Conservation (phyloP, 2,888 invertebrate species). For the Cataglyphis altisquamis region DNA sequence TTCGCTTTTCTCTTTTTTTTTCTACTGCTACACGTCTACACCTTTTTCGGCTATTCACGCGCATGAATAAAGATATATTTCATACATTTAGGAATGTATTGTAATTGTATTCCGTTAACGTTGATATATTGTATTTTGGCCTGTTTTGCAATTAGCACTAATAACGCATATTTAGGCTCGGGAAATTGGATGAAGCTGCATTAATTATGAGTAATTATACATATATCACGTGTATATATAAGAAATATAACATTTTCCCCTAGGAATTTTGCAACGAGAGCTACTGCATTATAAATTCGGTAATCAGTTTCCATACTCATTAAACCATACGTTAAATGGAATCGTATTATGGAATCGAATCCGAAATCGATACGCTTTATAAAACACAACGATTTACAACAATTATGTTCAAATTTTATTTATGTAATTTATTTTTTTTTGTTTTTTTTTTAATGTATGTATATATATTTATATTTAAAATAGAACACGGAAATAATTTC, state of each 20-base stretch:
- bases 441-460: not conserved
- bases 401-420: not conserved
- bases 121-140: not conserved
- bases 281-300: slow-evolving; percentile 37
- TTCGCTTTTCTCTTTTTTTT: not conserved
- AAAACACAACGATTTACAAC: slow-evolving; percentile 3
- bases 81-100: not conserved
- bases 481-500: not conserved
- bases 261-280: not conserved
- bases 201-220: slow-evolving; percentile 38
- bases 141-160: slow-evolving; percentile 11
- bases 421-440: not conserved
- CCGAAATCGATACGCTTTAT: not conserved
- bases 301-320: slow-evolving; percentile 50
- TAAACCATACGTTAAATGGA: slow-evolving; percentile 19
- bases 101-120: not conserved
- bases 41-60: slow-evolving; percentile 37
- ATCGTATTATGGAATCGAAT: slow-evolving; percentile 13
- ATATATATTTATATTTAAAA: not conserved
- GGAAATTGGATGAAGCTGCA: slow-evolving; percentile 21
- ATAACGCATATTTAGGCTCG: slow-evolving; percentile 10
- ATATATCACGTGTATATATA: slow-evolving; percentile 23
- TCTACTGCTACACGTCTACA: slow-evolving; percentile 1
- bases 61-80: slow-evolving; percentile 18
- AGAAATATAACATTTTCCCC: slow-evolving; percentile 41